Conservation (phyloP, 2,888 invertebrate genomes). For the Stenolophus ochropezus region DNA sequence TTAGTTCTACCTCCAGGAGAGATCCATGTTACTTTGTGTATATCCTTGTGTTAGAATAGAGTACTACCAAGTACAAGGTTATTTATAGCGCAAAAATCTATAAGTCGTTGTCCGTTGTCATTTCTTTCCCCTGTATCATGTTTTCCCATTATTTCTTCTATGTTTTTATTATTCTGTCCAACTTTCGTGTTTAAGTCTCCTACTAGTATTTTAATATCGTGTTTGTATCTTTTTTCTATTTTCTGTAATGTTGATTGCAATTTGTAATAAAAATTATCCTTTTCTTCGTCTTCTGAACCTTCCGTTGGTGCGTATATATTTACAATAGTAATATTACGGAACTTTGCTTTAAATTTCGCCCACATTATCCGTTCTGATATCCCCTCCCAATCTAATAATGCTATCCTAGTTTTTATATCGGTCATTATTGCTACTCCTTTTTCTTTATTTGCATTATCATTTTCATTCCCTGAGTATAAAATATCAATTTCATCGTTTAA, state of each 20-base stretch:
- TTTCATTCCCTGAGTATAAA: no score
- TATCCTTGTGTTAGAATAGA: slow-evolving; percentile 11
- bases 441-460: no score
- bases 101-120: slow-evolving; percentile 14
- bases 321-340: not conserved
- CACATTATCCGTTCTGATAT: slow-evolving; percentile 15
- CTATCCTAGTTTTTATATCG: not conserved
- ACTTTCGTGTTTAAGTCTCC: not conserved
- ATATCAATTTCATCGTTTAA: no score
- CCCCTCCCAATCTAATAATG: slow-evolving; percentile 28
- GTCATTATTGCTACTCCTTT: no score
- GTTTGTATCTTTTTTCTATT: slow-evolving; percentile 3
- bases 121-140: not conserved
- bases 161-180: slow-evolving; percentile 1
- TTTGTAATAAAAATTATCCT: slow-evolving; percentile 14
- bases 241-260: not conserved
- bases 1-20: not conserved
- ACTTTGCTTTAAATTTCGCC: slow-evolving; percentile 24
- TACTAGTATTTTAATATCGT: not conserved
- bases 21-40: slow-evolving; percentile 11
- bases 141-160: slow-evolving; percentile 20
- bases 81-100: not conserved
- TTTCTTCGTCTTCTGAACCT: not conserved
- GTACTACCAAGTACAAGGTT: not conserved
- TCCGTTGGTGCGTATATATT: slow-evolving; percentile 24